Base-by-base conservation (phyloP, 2,113 vertebrate species). In the Heptranchias perlo region DNA sequence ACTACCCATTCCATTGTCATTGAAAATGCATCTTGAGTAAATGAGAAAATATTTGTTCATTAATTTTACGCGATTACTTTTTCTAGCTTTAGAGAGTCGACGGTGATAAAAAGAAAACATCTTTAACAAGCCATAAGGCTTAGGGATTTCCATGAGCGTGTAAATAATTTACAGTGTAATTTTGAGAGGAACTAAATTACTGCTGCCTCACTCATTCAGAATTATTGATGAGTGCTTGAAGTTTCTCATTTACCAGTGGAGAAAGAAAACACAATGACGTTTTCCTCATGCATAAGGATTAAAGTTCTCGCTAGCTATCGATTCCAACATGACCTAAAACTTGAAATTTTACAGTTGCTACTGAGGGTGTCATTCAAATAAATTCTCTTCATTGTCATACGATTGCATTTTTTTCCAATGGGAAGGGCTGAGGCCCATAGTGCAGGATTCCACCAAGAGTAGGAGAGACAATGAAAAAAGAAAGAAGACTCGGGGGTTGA, bases 101-200 rank as follows among this genome's bases (percentile, higher is more conserved):
- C 52, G 35, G 52, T 91, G 87, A n/a, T 91, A 58, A 91, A 91
- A 91, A 91, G 86, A 89, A 89, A 89, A 89, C 86, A 89, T 89
- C 86, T 89, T 89, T 89, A 89, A 89, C 86, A 89, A 89, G 87
- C n/a, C 31, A 91, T 91, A 91, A 91, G 52, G 87, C 87, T 91
- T 13, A 91, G 87, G 87, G 87, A 91, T 87, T 87, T 87, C 84
- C 49, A 87, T 58, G 28, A 54, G 49, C 28, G 31, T 61, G 87
- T 91, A 58, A 91, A 91, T 91, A 91, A 91, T 91, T 91, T 58
- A 91, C 52, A 91, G 49, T n/a, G 87, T 91, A 91, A 91, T 91
- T 91, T 91, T 58, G 25, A 58, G 87, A 35, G 52, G 52, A 91
- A 91, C 49, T 91, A 91, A 54, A 91, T 54, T 35, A 54, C 52